Evolutionary conservation across 2,797 vertebrate species (phyloP).

Genomic region (Octomys mimax): DNA sequence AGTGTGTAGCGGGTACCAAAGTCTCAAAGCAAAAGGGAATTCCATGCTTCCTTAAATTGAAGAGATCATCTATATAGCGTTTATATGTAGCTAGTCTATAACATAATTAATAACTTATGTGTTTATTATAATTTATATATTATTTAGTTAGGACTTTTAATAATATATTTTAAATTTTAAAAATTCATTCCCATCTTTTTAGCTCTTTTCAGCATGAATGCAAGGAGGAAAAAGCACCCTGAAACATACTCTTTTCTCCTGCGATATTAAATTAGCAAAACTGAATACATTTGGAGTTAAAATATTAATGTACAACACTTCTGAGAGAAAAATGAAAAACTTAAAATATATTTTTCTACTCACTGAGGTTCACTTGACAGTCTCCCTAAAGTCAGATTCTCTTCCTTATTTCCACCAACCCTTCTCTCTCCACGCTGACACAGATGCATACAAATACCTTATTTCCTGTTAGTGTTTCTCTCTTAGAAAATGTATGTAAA

Average conservation of each 20-base stretch:
- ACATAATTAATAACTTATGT: not conserved
- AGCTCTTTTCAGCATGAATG: not conserved
- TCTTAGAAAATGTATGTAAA: slow-evolving; percentile 1
- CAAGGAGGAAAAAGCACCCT: not conserved
- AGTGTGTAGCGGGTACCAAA: not conserved
- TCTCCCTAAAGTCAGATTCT: not conserved
- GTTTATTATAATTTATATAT: not conserved
- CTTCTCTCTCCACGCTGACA: too few relatives aligned
- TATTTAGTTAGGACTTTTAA: not conserved
- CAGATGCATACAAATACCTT: not conserved
- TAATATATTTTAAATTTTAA: not conserved
- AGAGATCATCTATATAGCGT: not conserved
- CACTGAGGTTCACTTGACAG: not conserved
- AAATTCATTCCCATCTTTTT: not conserved
- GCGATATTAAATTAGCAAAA: not conserved
- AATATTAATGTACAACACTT: not conserved
- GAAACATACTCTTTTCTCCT: not conserved
- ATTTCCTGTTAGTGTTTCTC: not conserved
- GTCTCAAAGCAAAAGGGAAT: not conserved
- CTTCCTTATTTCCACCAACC: not conserved
- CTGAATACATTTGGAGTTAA: not conserved
- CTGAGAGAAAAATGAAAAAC: not conserved
- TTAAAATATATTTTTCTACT: not conserved
- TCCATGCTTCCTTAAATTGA: not conserved
- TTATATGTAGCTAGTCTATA: not conserved